A percentile compares a stretch with the other conserved stretches of the same genome.
These are phyloP conservation scores for Platysteira castanea DNA, from an alignment of 2,113 vertebrate species.

Conservation along the genomic window DNA sequence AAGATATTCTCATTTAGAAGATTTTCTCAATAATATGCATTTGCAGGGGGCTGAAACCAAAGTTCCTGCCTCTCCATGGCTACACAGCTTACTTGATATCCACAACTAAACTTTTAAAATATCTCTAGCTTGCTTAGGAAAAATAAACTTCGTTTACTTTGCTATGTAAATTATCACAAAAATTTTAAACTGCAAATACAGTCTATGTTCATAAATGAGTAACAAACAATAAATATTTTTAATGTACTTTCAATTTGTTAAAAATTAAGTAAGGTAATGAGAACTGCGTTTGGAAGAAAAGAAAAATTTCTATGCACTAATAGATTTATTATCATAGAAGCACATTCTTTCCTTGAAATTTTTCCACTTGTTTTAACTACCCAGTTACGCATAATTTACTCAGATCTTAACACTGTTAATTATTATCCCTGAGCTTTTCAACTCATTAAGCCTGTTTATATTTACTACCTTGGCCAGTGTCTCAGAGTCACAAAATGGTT, in stretches of 20 bases:
- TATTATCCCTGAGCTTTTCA: slow-evolving; percentile 23
- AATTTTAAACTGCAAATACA: not conserved
- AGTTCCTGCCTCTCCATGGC: not conserved
- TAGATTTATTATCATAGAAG: not conserved
- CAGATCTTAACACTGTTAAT: slow-evolving; percentile 3
- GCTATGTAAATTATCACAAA: not conserved
- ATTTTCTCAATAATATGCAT: not conserved
- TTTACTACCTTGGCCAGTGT: not conserved
- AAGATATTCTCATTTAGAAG: not conserved
- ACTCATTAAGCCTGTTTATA: slow-evolving; percentile 19
- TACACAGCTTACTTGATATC: slow-evolving; percentile 2
- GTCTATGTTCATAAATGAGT: not conserved
- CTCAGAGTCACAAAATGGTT: not conserved
- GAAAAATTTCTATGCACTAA: not conserved
- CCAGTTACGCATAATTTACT: not conserved
- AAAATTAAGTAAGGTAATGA: not conserved
- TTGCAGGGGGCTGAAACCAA: not conserved
- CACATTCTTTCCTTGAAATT: not conserved
- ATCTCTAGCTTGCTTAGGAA: not conserved
- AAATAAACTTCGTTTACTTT: not conserved
- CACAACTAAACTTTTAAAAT: not conserved
- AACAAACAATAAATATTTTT: not conserved
- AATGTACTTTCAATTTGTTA: not conserved
- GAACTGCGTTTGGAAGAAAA: not conserved
- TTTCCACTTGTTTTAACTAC: slow-evolving; percentile 9